Evolutionary conservation across 2,113 vertebrate species (phyloP).

Genomic region (Malurus cyaneus): DNA sequence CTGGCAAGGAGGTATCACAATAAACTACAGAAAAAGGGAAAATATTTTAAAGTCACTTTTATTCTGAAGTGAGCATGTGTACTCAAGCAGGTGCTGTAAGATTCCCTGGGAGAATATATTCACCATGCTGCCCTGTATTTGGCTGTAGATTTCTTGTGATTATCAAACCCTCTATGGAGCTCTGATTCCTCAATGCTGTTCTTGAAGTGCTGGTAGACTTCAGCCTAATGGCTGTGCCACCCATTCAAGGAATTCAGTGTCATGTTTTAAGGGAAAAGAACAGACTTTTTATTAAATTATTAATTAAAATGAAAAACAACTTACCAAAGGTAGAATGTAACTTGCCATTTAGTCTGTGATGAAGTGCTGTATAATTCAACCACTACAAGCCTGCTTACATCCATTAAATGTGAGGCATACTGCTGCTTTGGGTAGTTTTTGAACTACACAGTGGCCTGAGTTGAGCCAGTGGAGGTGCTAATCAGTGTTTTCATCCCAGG

Average conservation of each 20-base stretch:
- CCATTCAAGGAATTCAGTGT: not conserved
- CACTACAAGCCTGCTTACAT: not conserved
- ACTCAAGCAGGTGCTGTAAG: not conserved
- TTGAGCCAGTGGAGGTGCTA: not conserved
- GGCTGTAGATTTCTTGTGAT: not conserved
- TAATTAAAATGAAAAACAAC: not conserved
- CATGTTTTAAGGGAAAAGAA: not conserved
- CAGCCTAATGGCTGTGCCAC: not conserved
- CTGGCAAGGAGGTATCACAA: not conserved
- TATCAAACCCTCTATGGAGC: not conserved
- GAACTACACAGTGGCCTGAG: not conserved
- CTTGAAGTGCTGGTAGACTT: not conserved
- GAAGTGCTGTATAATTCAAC: not conserved
- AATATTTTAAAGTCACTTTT: not conserved
- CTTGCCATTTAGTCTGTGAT: not conserved
- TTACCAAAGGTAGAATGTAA: not conserved
- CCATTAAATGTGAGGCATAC: not conserved
- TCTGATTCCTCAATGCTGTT: not conserved
- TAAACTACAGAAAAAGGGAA: not conserved
- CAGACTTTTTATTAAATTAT: not conserved
- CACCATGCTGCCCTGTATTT: not conserved
- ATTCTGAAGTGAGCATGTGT: not conserved
- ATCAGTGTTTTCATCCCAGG: not conserved
- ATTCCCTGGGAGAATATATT: not conserved
- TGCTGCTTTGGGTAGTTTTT: not conserved